Percentiles rank a stretch among this genome's conserved stretches.
Conservation (phyloP, 2,888 invertebrate genomes). For the Callimorpha dominula region DNA sequence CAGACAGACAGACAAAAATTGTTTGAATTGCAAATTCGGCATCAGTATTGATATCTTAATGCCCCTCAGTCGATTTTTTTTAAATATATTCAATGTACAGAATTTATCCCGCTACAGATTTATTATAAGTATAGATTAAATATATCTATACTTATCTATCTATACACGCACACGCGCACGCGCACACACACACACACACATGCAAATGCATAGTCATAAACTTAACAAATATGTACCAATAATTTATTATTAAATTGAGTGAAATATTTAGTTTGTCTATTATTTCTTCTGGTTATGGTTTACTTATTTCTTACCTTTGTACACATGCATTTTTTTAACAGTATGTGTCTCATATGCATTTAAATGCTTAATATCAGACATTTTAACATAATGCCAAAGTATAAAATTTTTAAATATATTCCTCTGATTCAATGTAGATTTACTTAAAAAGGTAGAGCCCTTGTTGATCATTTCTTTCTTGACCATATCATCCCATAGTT, state of each 20-base stretch:
- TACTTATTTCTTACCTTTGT: slow-evolving; percentile 55
- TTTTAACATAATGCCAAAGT: slow-evolving; percentile 56
- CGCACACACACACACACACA: too few species aligned
- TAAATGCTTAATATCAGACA: slow-evolving; percentile 37
- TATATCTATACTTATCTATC: too few species aligned
- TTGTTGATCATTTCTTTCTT: slow-evolving; percentile 49
- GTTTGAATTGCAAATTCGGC: too few species aligned
- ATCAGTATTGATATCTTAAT: too few species aligned
- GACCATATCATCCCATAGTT: slow-evolving; percentile 47
- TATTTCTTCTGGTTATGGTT: not conserved
- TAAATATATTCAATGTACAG: too few species aligned
- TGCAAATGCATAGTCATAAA: too few species aligned
- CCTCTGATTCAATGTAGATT: slow-evolving; percentile 48
- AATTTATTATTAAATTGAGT: not conserved
- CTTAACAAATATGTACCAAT: not conserved
- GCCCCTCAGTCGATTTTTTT: too few species aligned
- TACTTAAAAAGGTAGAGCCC: slow-evolving; percentile 53
- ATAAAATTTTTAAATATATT: slow-evolving; percentile 54
- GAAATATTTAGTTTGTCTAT: not conserved
- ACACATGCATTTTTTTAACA: slow-evolving; percentile 56
- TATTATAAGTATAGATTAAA: too few species aligned
- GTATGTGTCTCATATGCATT: slow-evolving; percentile 25
- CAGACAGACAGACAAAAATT: too few species aligned
- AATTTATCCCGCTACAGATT: too few species aligned
- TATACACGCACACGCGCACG: too few species aligned